Conservation (phyloP, 2,113 vertebrate species). For the Alethe castanea region DNA sequence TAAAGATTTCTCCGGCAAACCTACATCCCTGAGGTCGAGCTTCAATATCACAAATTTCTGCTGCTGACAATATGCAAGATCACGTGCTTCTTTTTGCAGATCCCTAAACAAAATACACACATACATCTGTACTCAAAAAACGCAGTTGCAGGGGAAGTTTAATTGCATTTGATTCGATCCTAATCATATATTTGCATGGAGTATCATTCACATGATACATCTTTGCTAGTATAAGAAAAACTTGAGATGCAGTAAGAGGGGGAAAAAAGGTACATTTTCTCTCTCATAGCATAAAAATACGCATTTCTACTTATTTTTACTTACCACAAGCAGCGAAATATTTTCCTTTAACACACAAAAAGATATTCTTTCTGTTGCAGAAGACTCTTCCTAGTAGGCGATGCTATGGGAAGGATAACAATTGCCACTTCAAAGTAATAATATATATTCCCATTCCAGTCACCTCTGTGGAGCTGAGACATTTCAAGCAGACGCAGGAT, state of each 20-base stretch:
- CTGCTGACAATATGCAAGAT: not conserved
- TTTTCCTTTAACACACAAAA: not conserved
- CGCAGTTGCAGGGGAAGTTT: not conserved
- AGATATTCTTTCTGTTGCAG: not conserved
- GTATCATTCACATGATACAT: not conserved
- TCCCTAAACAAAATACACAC: not conserved
- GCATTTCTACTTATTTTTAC: not conserved
- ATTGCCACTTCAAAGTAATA: not conserved
- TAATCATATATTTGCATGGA: not conserved
- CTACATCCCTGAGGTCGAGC: accelerated
- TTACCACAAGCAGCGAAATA: not conserved
- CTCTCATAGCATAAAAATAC: not conserved
- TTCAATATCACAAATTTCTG: not conserved
- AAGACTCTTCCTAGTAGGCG: not conserved
- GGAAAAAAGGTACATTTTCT: not conserved
- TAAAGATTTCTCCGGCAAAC: not conserved
- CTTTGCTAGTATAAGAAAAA: not conserved
- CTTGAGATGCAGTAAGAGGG: not conserved
- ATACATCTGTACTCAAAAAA: not conserved
- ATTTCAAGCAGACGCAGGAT: not conserved
- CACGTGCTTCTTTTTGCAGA: not conserved
- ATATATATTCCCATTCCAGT: not conserved
- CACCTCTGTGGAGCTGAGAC: not conserved
- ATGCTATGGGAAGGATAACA: not conserved
- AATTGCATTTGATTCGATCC: not conserved